phyloP scores from a whole-genome alignment of 2,113 vertebrate genomes.

The Podocnemis expansa region DNA sequence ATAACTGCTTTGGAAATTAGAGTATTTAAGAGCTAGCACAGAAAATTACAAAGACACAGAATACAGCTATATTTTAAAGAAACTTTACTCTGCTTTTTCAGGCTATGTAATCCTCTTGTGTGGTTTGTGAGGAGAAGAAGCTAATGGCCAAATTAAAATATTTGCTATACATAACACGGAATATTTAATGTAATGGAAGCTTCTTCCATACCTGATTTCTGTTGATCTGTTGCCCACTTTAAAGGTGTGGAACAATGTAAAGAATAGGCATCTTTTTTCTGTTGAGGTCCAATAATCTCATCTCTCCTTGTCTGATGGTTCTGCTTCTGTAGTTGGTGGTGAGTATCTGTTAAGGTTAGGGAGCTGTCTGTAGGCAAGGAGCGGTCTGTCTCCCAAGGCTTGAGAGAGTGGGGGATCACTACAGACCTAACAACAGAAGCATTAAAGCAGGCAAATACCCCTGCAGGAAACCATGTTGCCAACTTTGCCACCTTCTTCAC shows the following conservation, averaged over 20 bases:
- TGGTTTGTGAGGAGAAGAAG: not conserved
- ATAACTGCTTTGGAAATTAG: not conserved
- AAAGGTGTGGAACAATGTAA: not conserved
- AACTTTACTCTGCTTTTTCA: not conserved
- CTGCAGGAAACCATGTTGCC: no score
- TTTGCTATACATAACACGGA: not conserved
- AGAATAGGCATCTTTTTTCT: not conserved
- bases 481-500: no score
- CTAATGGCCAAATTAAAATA: not conserved
- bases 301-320: not conserved
- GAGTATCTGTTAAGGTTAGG: no score
- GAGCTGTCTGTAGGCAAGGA: no score
- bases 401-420: no score
- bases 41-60: accelerated
- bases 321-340: not conserved
- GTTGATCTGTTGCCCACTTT: not conserved
- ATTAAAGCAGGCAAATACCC: no score
- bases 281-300: not conserved
- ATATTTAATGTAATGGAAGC: not conserved
- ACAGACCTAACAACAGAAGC: no score
- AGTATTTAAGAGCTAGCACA: not conserved
- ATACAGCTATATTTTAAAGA: accelerated
- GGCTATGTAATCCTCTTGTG: accelerated
- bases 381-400: no score
- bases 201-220: not conserved